Evolutionary conservation across 2,797 vertebrate genomes (phyloP), one percentile per base, ranked within the genome.

Genomic region (Lindbergichthys nudifrons): DNA sequence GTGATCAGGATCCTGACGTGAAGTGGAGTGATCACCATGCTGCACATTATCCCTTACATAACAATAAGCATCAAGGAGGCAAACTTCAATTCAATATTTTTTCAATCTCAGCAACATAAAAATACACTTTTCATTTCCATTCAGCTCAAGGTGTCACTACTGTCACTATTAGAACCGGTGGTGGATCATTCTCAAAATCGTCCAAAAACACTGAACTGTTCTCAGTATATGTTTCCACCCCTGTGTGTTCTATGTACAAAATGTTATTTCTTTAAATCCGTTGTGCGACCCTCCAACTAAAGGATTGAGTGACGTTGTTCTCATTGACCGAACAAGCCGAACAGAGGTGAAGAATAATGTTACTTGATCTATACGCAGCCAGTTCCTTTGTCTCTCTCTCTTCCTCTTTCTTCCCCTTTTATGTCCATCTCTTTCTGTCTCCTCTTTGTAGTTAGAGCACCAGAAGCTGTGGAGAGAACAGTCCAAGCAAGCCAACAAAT

Each of bases 401-500:
- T 56, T 57, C 13, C 32, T 53, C 65, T 65, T 41, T 64, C 23
- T 64, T 41, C 45, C 26, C 32, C 16, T 10, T 46, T 51, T 41
- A 32, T 62, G 18, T 62, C 26, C 9, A 3, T 26, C 45, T 53
- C 41, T 52, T 12, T 80, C 63, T 39, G 48, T 79, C 72, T 79
- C 73, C 60, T 80, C 86, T 89, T 89, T 89, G 74, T 85, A 74
- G 79, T 86, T 77, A 10, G 74, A 86, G 86, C 72, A 86, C 53
- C 84, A 86, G 86, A 88, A 90, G 86, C 86, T 84, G 85, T 73
- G 82, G 74, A 83, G 81, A 80, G 81, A 78, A 66, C 78, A 85
- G 73, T 86, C 84, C 69, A 50, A 66, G 74, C 82, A 71, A 75
- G 87, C 84, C 87, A 88, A 87, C 82, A 83, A 95, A 96, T 95